phyloP scores from a whole-genome alignment of 1,140 invertebrate genomes.

The Callitettix versicolor region DNA sequence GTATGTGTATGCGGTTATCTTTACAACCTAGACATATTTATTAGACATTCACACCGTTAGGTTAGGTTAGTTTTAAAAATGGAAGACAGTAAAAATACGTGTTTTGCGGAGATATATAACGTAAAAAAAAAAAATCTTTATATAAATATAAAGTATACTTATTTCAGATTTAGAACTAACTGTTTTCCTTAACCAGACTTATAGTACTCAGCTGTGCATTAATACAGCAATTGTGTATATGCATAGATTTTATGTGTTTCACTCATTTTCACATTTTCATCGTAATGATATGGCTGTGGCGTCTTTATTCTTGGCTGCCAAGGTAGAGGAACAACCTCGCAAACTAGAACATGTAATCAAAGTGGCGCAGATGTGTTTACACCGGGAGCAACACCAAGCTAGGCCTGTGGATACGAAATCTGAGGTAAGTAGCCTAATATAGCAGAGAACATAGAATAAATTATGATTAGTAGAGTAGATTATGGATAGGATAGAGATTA shows the following conservation, averaged over 20 bases:
- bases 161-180: no score
- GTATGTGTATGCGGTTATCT: no score
- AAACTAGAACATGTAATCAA: constrained; percentile 94
- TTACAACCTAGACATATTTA: no score
- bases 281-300: constrained; percentile 71
- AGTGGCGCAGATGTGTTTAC: constrained; percentile 73
- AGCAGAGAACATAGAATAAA: not conserved
- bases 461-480: not conserved
- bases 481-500: not conserved
- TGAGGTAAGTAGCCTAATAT: constrained; percentile 53
- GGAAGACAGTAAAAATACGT: no score
- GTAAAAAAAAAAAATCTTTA: no score
- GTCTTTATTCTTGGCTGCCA: constrained; percentile 88
- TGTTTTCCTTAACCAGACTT: constrained; percentile 31
- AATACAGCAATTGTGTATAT: constrained; percentile 97
- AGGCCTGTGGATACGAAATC: constrained; percentile 54
- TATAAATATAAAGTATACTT: no score
- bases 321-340: constrained; percentile 92
- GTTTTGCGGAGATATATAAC: no score
- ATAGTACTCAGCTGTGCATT: constrained; percentile 78
- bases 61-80: no score
- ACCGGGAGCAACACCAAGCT: constrained; percentile 43
- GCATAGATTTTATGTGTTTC: constrained; percentile 95
- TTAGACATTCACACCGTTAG: no score
- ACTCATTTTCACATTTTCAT: constrained; percentile 77